Evolutionary conservation across 2,113 vertebrate species (phyloP), one percentile per base, ranked within the genome.

Genomic region (Pongo pygmaeus): DNA sequence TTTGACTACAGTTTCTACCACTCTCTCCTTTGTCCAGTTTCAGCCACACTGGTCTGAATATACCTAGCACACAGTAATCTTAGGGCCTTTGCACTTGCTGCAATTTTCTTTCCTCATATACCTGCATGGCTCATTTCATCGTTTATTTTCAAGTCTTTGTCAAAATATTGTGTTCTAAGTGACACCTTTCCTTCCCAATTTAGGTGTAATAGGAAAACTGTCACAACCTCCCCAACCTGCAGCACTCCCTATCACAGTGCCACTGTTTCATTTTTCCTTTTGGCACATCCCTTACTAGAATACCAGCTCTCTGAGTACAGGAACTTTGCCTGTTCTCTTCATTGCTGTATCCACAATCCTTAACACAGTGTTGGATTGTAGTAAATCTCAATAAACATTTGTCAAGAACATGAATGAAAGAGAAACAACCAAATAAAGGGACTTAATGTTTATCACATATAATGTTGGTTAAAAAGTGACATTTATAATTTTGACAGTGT

Each of bases 401-500:
- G n/a, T 84, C 22, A 91, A 43, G 43, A 16, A 61, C 20, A 32
- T 78, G 22, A 84, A 89, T 72, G 57, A 72, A 55, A 93, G n/a
- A 89, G 55, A 85, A 64, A 46, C 27, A 88, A 84, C 20, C 48
- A 55, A 85, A 74, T 17, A 55, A 57, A 78, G 78, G 43, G 25
- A 52, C 18, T 78, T 81, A 55, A 74, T 91, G 27, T 67, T 81
- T 75, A 78, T 95, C 61, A n/a, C 3, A 93, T 87, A 55, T 52
- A 93, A 64, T 46, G 17, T 74, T 40, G 50, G n/a, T 88, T 75
- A 70, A 95, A 78, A 64, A 2, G 83, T 48, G 61, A 14, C 43
- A 87, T 87, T 87, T 20, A n/a, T 96, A 83, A 93, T 95, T 97
- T 91, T 87, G 72, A 89, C 20, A 91, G 27, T 87, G 55, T 95